Base-by-base conservation (phyloP, 2,888 invertebrate genomes). In the Drosophila mettleri region DNA sequence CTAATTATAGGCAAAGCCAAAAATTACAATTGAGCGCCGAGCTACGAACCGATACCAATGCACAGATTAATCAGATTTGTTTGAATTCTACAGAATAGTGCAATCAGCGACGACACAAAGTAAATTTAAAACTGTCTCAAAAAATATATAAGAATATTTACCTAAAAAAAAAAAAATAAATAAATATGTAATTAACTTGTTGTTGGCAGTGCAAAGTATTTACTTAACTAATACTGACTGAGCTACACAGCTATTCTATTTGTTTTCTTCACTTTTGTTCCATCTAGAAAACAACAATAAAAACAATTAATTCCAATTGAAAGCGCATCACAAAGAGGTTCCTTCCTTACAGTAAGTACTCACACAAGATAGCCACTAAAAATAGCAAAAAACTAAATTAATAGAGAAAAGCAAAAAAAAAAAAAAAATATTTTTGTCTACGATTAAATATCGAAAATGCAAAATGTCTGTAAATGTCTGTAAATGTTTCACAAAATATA, bases 321-420 rank as follows among this genome's bases (percentile, higher is more conserved):
- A 53, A 48, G 58, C 57, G 64, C 69, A 78, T 54, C 53, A 68
- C 57, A 69, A 64, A 69, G 74, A 80, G 53, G 87, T 89, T 87
- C 87, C 87, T 87, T 87, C 86, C 88, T 86, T 84, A 84, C 61
- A 74, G 69, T 84, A 86, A 86, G 81, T 66, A 70, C 62, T 68
- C 68, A 57, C 61, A 63, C 24, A 62, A 39, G 22, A 46, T 39
- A 46, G 49, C 49, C 75, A 48, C 63, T 53, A 48, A 59, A n/a
- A 55, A 20, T 6, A 59, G n/a, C 10, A 9, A n/a, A 24, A 22
- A 22, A 2, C 0, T 0, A 22, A 22, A 22, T 3, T 12, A 2
- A 39, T 1, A 1, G 4, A 12, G 20, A 4, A 12, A 18, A 18
- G 2, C 14, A 7, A 14, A 1, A 3, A 3, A 22, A 5, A n/a